phyloP scores from a whole-genome alignment of 2,888 invertebrate species.

The Watsonalla cultraria region DNA sequence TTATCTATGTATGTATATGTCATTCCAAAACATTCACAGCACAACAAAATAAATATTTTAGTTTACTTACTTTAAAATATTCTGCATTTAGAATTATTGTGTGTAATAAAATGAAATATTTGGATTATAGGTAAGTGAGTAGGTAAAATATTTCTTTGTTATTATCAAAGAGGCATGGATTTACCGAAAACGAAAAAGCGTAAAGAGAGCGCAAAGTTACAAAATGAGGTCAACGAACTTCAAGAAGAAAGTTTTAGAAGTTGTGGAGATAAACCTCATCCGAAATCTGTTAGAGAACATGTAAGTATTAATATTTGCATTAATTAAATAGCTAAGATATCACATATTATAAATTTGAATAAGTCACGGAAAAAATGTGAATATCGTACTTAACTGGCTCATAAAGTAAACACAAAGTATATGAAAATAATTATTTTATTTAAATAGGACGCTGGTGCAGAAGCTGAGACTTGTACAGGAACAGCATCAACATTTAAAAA shows the following conservation, averaged over 20 bases:
- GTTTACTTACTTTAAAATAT: no score
- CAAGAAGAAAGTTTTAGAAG: conserved; percentile 33
- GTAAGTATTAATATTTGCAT: conserved; percentile 27
- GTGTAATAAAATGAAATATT: no score
- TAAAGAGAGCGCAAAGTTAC: conserved; percentile 34
- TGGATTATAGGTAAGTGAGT: no score
- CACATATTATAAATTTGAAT: no score
- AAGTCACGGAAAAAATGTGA: no score
- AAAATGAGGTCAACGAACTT: conserved; percentile 57
- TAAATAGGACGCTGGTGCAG: conserved; percentile 38
- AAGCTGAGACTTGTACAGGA: conserved; percentile 23
- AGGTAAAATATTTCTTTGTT: not conserved
- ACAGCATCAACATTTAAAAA: conserved; percentile 3
- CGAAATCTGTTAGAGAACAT: conserved; percentile 32
- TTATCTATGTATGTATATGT: no score
- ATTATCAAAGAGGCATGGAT: conserved; percentile 27
- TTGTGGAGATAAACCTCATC: conserved; percentile 28
- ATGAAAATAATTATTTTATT: conserved; percentile 3
- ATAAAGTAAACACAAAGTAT: not conserved
- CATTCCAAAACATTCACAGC: no score
- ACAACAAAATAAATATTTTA: no score
- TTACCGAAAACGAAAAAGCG: conserved; percentile 31
- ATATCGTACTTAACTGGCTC: no score
- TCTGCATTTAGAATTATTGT: no score
- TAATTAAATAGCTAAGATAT: not conserved